Conservation (phyloP, 2,113 vertebrate genomes). For the Gobio gobio region DNA sequence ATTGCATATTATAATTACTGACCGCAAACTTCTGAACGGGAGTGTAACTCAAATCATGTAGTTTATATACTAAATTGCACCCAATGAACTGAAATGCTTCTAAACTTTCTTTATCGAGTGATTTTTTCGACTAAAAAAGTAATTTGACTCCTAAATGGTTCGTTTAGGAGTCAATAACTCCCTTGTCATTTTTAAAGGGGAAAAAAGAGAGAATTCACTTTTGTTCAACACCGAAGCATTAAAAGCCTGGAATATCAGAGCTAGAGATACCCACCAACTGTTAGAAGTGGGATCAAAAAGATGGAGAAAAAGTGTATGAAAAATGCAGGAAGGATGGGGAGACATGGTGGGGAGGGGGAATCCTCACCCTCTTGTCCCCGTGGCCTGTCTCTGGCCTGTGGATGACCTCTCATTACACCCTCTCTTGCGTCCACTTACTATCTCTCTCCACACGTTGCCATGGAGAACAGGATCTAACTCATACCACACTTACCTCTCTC, state of each 20-base stretch:
- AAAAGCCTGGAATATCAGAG: neutral
- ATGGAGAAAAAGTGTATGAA: constrained; percentile 56
- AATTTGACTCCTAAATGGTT: neutral
- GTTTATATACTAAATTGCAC: too few species aligned
- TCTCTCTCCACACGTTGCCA: constrained; percentile 50
- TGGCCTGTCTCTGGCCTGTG: constrained; percentile 55
- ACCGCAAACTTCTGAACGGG: too few species aligned
- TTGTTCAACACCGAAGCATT: neutral
- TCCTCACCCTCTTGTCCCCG: constrained; percentile 34
- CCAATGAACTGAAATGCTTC: too few species aligned
- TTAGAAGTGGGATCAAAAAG: constrained; percentile 50
- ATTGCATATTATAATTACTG: too few species aligned
- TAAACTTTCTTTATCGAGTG: too few species aligned
- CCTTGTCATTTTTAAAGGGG: neutral
- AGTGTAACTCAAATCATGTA: too few species aligned
- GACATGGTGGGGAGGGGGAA: neutral
- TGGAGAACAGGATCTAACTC: constrained; percentile 44
- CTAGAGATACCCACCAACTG: neutral
- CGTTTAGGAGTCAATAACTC: neutral
- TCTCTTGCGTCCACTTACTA: constrained; percentile 53
- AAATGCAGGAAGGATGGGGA: constrained; percentile 36
- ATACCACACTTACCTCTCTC: constrained; percentile 8
- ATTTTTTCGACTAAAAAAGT: neutral
- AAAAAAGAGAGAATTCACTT: neutral
- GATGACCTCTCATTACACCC: constrained; percentile 56